Percentiles rank a stretch among this genome's conserved stretches.
Evolutionary conservation across 2,797 vertebrate genomes (phyloP).

Genomic region (Dendrocincla tyrannina): DNA sequence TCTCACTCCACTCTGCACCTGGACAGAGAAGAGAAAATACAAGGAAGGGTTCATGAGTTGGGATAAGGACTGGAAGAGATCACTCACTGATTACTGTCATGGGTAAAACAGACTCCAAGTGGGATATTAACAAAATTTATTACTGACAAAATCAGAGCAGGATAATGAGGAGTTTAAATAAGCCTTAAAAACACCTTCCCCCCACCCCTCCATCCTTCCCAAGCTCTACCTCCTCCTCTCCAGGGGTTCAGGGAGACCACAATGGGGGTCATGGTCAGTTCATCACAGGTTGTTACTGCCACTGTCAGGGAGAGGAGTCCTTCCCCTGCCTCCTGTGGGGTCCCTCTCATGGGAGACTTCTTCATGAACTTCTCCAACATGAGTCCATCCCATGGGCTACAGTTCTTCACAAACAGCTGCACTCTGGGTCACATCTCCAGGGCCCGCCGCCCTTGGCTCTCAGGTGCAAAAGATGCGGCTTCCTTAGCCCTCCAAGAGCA

Average conservation of each 20-base stretch:
- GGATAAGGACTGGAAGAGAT: neutral
- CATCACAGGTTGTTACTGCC: neutral
- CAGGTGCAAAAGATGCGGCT: no score
- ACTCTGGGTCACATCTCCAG: neutral
- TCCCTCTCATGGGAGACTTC: neutral
- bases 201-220: neutral
- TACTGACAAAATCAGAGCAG: neutral
- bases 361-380: neutral
- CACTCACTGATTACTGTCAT: neutral
- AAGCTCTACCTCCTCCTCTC: neutral
- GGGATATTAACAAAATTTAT: neutral
- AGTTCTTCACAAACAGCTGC: neutral
- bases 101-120: neutral
- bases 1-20: neutral
- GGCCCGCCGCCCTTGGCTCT: neutral
- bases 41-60: neutral
- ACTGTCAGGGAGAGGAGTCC: neutral
- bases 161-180: neutral
- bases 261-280: neutral
- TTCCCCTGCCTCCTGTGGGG: neutral
- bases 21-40: neutral
- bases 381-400: neutral
- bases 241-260: neutral
- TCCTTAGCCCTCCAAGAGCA: no score
- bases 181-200: neutral